phyloP scores from a whole-genome alignment of 2,113 vertebrate genomes.

The Cacatua alba region DNA sequence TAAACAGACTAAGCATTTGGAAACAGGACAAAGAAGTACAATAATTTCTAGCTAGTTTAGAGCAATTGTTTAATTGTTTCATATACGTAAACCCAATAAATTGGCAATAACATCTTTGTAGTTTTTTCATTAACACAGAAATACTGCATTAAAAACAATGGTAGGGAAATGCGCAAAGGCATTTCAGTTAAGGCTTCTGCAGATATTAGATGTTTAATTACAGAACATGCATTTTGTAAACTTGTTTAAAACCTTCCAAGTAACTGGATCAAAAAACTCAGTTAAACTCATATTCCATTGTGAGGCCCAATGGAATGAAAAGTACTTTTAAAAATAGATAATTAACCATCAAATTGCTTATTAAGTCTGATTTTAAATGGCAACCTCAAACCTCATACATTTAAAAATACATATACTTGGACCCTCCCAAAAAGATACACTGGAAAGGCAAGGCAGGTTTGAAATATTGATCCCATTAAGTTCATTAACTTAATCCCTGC shows the following conservation, averaged over 20 bases:
- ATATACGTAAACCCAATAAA: background rate
- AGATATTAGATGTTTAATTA: background rate
- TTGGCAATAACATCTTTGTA: constrained; percentile 14
- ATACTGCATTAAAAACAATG: background rate
- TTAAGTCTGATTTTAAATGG: background rate
- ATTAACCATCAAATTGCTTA: background rate
- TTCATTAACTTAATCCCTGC: background rate
- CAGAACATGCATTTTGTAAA: background rate
- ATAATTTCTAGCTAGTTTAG: background rate
- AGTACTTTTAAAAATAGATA: background rate
- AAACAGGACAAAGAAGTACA: background rate
- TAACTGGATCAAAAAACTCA: background rate
- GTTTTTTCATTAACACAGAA: constrained; percentile 7
- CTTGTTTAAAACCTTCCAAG: background rate
- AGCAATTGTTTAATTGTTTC: constrained; percentile 21
- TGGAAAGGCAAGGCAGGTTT: background rate
- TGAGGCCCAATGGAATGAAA: background rate
- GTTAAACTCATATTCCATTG: background rate
- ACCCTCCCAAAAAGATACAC: background rate
- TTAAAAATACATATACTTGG: background rate
- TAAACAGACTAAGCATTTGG: background rate
- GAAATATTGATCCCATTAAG: background rate
- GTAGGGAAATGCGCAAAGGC: background rate
- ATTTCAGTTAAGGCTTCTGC: constrained; percentile 59
- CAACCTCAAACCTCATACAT: background rate